These are phyloP conservation scores for Python bivittatus DNA, from an alignment of 2,113 vertebrate species.

Conservation along the genomic window DNA sequence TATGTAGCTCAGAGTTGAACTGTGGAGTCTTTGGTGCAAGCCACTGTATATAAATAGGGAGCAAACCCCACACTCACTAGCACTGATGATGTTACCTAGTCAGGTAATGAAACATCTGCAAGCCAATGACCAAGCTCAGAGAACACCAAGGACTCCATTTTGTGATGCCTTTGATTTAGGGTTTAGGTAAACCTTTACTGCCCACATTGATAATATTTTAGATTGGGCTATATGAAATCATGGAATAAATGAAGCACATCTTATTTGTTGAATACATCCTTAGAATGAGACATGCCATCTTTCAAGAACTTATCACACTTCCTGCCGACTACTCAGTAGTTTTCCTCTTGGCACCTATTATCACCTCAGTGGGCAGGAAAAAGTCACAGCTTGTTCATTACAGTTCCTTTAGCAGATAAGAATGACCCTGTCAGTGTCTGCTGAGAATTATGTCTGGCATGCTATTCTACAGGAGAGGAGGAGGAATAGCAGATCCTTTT, in stretches of 20 bases:
- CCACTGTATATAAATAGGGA: no score
- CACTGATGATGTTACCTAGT: no score
- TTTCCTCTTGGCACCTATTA: background rate
- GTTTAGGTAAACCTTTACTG: background rate
- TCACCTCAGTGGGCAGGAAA: conserved; percentile 14
- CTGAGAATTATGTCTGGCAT: background rate
- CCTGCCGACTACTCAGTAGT: background rate
- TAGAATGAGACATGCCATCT: conserved; percentile 7
- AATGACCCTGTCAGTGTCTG: background rate
- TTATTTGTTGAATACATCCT: conserved; percentile 6
- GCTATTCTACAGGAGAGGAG: background rate
- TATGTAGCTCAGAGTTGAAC: no score
- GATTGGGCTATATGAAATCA: no score
- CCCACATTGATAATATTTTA: background rate
- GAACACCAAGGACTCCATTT: no score
- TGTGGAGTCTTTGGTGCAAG: no score
- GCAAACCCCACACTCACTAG: no score
- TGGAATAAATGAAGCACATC: conserved; percentile 11
- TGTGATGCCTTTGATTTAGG: no score
- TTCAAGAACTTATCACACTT: background rate
- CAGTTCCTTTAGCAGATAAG: background rate
- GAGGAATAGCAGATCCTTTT: background rate
- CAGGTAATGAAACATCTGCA: no score
- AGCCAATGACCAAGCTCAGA: no score
- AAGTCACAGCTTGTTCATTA: background rate